Base-by-base conservation (phyloP, 2,888 invertebrate genomes). In the Zaprionus bogoriensis region DNA sequence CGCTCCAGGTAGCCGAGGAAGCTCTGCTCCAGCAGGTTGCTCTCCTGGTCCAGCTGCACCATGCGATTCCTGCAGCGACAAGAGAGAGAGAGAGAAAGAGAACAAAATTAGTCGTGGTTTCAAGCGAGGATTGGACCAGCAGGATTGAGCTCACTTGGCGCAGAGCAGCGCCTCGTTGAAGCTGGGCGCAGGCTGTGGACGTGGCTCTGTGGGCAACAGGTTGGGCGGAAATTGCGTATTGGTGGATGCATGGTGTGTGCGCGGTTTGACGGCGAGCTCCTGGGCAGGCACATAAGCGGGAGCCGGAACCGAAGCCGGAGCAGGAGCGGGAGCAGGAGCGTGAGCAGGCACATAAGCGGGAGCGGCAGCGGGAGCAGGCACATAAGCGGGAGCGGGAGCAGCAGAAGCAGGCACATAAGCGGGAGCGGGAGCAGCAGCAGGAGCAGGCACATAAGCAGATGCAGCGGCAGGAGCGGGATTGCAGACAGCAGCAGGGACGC, bases 51-150 rank as follows among this genome's bases (percentile, higher is more conserved):
- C 32, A 91, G 60, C 67, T 90, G 87, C 52, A 85, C 76, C 52
- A 91, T 83, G 6, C 90, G 89, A 30, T 81, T 67, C 62, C 91
- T 91, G 30, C n/a, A n/a, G n/a, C n/a, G n/a, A n/a, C n/a, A n/a
- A n/a, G n/a, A n/a, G n/a, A n/a, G n/a, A n/a, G n/a, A n/a, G 9
- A 7, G 42, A 1, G 0, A 10, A 7, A 19, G 6, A 4, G n/a
- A n/a, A n/a, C n/a, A 7, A 0, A 6, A 1, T 48, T 6, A 14
- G 28, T 23, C 7, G 2, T 27, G 23, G 7, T 6, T 17, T 9
- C 19, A 9, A 32, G 3, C 2, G 2, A n/a, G 28, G 23, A 42
- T 41, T 4, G 0, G 47, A 3, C 1, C 0, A n/a, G n/a, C n/a
- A n/a, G n/a, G 9, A 9, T 6, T 19, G 0, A 10, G 48, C 68